Evolutionary conservation across 2,888 invertebrate genomes (phyloP), one percentile per base, ranked within the genome.

Genomic region (Nephrotoma guestfalica): DNA sequence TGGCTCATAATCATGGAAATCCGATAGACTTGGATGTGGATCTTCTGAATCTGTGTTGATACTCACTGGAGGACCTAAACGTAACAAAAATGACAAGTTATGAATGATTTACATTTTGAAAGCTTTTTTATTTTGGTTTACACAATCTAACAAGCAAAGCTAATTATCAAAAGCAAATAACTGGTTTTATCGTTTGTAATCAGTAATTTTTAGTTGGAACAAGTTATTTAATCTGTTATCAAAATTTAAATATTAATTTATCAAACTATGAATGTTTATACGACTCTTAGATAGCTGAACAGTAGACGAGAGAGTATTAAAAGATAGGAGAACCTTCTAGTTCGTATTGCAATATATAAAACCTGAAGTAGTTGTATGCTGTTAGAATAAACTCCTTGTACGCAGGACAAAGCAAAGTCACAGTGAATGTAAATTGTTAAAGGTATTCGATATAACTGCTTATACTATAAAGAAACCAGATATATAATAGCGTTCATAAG

Each of bases 1-100:
- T 13, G 98, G 98, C 91, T 99, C 98, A 91, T 97, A 97, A 92
- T 98, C 98, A 90, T 97, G 97, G 90, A 95, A 95, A 92, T 97
- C 97, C 45, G 97, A 97, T 87, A 97, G 93, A 91, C 97, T 97
- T 86, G 97, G 96, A 91, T 96, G 95, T 7, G 95, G 94, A 89
- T 97, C 97, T 88, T 97, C 96, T 87, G 93, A 92, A 88, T 94
- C 93, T 30, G 30, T 30, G 87, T 91, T 91, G 87, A 92, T 90
- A 88, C 91, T 41, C 84, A 84, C 15, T 13, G 41, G 84, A 41
- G 41, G 9, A 84, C 84, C 84, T 84, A 41, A 41, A 84, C 7
- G 13, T 41, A 41, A 0, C 11, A 47, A 47, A 57, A 57, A 91
- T 90, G 87, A 91, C 89, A 86, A 91, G 91, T 87, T 91, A 91